These are phyloP conservation scores for Drosophila kanekoi DNA, from an alignment of 2,888 invertebrate species.

Conservation along the genomic window DNA sequence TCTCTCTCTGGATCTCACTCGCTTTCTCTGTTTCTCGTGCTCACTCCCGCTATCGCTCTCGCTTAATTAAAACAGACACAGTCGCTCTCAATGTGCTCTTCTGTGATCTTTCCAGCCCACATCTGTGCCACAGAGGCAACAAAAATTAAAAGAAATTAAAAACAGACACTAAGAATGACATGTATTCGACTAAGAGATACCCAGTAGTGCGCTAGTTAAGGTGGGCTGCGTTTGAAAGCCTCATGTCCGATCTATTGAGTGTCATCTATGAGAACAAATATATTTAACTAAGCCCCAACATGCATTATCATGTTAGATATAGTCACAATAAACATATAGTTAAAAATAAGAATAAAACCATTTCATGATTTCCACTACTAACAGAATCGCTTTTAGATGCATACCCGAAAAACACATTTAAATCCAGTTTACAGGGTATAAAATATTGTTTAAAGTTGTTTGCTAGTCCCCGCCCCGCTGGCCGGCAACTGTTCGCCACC, in stretches of 20 bases:
- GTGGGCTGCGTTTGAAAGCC: neutral
- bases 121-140: slow-evolving; percentile 57
- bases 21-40: slow-evolving; percentile 12
- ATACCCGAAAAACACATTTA: neutral
- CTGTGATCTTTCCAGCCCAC: slow-evolving; percentile 68
- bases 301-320: too few relatives aligned
- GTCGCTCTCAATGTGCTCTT: slow-evolving; percentile 62
- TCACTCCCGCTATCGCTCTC: slow-evolving; percentile 48
- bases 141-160: slow-evolving; percentile 78
- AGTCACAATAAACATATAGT: too few relatives aligned
- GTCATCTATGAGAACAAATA: too few relatives aligned
- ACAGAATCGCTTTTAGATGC: too few relatives aligned
- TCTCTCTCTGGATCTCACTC: slow-evolving; percentile 5
- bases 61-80: slow-evolving; percentile 77
- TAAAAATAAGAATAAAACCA: too few relatives aligned
- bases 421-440: slow-evolving; percentile 38
- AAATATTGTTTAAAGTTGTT: slow-evolving; percentile 15
- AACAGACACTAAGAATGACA: slow-evolving; percentile 32
- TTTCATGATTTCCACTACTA: too few relatives aligned
- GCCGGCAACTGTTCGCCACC: slow-evolving; percentile 38
- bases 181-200: slow-evolving; percentile 18
- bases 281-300: too few relatives aligned
- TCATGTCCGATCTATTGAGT: neutral
- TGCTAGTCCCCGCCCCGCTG: slow-evolving; percentile 1
- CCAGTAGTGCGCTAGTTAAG: slow-evolving; percentile 12